phyloP scores from a whole-genome alignment of 1,140 invertebrate species.

The Drosophila oshimai region DNA sequence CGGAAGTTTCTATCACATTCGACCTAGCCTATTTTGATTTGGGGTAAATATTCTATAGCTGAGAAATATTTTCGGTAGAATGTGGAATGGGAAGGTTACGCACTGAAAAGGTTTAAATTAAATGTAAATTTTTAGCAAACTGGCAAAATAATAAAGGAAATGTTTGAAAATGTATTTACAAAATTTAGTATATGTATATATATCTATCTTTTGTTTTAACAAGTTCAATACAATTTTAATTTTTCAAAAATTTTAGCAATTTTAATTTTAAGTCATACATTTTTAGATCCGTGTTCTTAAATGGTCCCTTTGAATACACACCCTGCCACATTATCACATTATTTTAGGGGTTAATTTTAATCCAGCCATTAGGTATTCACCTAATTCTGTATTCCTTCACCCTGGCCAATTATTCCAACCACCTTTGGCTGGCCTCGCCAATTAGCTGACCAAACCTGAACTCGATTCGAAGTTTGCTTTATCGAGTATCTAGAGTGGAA shows the following conservation, averaged over 20 bases:
- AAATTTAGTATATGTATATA: too few relatives aligned
- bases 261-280: background rate
- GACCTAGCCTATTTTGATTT: conserved; percentile 25
- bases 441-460: conserved; percentile 26
- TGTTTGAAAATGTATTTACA: background rate
- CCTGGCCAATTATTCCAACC: conserved; percentile 9
- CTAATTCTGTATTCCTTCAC: background rate
- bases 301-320: too few relatives aligned
- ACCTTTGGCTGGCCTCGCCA: conserved; percentile 20
- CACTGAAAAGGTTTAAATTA: conserved; percentile 5
- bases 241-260: too few relatives aligned
- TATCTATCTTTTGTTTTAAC: too few relatives aligned
- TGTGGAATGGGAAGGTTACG: background rate
- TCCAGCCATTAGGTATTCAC: background rate
- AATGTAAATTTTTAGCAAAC: conserved; percentile 8
- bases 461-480: conserved; percentile 30
- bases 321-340: background rate
- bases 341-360: background rate
- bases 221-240: background rate
- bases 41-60: background rate
- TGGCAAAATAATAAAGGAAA: background rate
- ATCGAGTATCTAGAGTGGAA: conserved; percentile 31
- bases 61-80: background rate
- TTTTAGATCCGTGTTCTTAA: background rate
- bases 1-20: conserved; percentile 21